Evolutionary conservation across 2,888 invertebrate genomes (phyloP).

Genomic region (Heteropelma amictum): DNA sequence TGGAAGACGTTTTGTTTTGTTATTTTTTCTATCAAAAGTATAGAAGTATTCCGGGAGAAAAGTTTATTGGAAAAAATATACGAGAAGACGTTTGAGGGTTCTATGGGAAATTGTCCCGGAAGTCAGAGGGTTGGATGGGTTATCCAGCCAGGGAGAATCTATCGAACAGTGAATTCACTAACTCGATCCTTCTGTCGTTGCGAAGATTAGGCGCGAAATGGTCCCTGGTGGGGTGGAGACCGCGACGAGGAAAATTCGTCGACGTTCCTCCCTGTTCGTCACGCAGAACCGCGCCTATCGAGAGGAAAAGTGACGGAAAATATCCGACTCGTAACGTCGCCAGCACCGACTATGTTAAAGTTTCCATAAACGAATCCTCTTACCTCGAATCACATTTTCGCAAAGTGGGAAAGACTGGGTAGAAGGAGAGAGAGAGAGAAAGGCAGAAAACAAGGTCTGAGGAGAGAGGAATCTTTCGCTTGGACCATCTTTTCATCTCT

Average conservation of each 20-base stretch:
- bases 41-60: neutral
- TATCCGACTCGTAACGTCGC: conserved; percentile 30
- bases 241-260: conserved; percentile 51
- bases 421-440: neutral
- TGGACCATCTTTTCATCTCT: conserved; percentile 59
- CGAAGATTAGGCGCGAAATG: conserved; percentile 67
- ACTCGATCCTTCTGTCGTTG: conserved; percentile 57
- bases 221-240: conserved; percentile 59
- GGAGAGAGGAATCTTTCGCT: conserved; percentile 26
- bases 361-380: conserved; percentile 59
- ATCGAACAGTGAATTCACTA: conserved; percentile 53
- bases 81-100: conserved; percentile 15
- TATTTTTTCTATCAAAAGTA: conserved; percentile 36
- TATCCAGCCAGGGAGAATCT: conserved; percentile 39
- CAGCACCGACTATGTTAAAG: conserved; percentile 53
- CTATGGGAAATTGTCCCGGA: conserved; percentile 32
- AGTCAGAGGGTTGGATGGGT: conserved; percentile 29
- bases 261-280: conserved; percentile 48
- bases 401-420: neutral
- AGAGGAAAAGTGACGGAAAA: conserved; percentile 12
- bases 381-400: conserved; percentile 58
- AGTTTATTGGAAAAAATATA: conserved; percentile 2
- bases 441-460: neutral
- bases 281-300: conserved; percentile 2
- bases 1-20: too few species aligned